Base-by-base conservation (phyloP, 1,140 invertebrate genomes). In the Pogonognathellus flavescens region DNA sequence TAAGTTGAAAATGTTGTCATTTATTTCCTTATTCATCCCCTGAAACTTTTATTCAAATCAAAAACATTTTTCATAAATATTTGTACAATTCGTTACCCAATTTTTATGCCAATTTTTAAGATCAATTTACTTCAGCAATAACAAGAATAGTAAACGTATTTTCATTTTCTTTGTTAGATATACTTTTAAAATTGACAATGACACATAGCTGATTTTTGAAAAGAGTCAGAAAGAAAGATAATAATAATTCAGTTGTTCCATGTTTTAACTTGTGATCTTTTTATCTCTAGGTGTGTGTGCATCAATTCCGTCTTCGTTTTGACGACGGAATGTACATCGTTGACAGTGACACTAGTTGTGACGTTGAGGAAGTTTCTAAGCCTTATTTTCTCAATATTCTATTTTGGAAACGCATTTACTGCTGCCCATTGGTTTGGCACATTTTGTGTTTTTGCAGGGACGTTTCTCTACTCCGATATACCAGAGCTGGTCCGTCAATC, bases 341-440 rank as follows among this genome's bases (percentile, higher is more conserved):
- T 99, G 14, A 98, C 97, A 0, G 97, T 99, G 0, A 99, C 98
- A 0, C 91, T 99, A 84, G 96, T 99, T 3, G 94, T 99, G 14
- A 99, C 98, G 0, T 90, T 99, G 72, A 92, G 98, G 52, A 99
- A 99, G 91, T 99, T 99, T 90, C 92, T 97, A 8, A 98, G 97
- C 11, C 91, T 99, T 60, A 91, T 99, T 18, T 95, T 99, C 90
- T 99, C 98, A 1, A 98, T 99, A 89, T 89, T 97, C 55, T 99
- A 98, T 90, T 99, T 99, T 90, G 92, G 94, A 86, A 99, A 99
- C 92, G 94, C 95, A 3, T 99, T 99, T 90, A 99, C 97, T 0
- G 5, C 94, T 0, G 93, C 93, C 70, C 98, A 99, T 90, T 99
- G 98, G 97, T 89, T 97, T 62, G 98, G 98, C 25, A 97, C 98